Percentiles rank a stretch among this genome's conserved stretches.
Evolutionary conservation across 2,888 invertebrate species (phyloP).

Genomic region (Dyspetes luteomarginatus): DNA sequence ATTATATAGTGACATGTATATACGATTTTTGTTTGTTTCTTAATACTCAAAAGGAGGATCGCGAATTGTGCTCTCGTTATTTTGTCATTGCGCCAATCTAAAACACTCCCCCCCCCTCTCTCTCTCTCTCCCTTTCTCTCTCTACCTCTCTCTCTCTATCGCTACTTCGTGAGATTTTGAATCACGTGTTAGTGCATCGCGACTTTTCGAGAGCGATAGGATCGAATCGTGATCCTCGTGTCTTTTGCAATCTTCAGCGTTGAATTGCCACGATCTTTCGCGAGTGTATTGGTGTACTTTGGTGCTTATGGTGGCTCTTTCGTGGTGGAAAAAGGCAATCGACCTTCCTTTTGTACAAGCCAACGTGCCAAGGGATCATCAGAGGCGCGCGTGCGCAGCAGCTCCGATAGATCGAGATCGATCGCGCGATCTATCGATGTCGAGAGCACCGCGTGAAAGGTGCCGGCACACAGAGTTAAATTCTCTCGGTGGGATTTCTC

Average conservation of each 20-base stretch:
- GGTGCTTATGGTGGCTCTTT: neutral
- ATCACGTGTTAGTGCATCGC: constrained; percentile 37
- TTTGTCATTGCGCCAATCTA: constrained; percentile 39
- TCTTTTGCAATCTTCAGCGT: constrained; percentile 63
- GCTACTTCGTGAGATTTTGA: constrained; percentile 53
- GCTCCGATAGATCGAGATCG: constrained; percentile 50
- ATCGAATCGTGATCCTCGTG: constrained; percentile 66
- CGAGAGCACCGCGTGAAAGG: constrained; percentile 63
- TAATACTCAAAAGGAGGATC: constrained; percentile 10
- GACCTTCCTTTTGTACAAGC: constrained; percentile 56
- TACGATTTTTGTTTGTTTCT: neutral
- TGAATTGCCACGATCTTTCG: constrained; percentile 63
- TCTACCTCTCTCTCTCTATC: constrained; percentile 35
- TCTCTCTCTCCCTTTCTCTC: neutral
- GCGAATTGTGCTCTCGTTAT: constrained; percentile 38
- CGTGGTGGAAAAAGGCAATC: constrained; percentile 50
- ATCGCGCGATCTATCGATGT: constrained; percentile 63
- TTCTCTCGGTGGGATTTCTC: constrained; percentile 41
- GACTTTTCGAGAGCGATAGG: constrained; percentile 29
- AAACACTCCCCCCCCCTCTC: neutral
- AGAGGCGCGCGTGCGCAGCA: constrained; percentile 21
- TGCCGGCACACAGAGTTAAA: constrained; percentile 49
- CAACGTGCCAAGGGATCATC: constrained; percentile 52
- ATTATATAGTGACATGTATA: constrained; percentile 56
- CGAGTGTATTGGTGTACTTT: constrained; percentile 2